phyloP scores from a whole-genome alignment of 2,797 vertebrate genomes.

The Gallinago stenura region DNA sequence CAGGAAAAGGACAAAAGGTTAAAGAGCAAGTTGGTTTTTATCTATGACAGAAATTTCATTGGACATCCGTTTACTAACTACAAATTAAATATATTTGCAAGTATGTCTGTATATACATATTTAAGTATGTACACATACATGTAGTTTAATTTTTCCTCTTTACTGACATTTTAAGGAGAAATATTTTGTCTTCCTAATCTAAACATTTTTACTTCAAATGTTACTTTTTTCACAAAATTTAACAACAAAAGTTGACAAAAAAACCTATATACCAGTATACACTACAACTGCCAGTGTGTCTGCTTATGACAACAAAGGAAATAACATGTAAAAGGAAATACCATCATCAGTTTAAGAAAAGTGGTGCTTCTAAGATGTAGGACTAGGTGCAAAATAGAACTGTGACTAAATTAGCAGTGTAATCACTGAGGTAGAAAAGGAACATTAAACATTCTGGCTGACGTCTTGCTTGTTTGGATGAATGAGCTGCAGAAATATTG shows the following conservation, averaged over 20 bases:
- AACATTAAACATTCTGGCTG: neutral
- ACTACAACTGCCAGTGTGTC: neutral
- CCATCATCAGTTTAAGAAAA: neutral
- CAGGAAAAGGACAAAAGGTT: neutral
- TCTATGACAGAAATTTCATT: neutral
- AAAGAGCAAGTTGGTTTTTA: neutral
- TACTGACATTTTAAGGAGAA: neutral
- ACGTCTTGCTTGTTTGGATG: neutral
- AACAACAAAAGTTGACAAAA: neutral
- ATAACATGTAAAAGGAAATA: neutral
- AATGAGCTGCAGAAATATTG: neutral
- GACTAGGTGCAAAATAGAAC: neutral
- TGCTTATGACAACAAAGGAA: neutral
- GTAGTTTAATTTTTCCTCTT: neutral
- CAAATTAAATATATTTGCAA: neutral
- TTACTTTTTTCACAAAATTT: neutral
- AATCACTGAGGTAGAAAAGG: neutral
- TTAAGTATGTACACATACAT: neutral
- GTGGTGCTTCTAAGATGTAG: neutral
- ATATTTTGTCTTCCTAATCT: neutral
- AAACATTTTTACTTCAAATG: neutral
- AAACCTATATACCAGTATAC: fast-evolving
- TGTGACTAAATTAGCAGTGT: neutral
- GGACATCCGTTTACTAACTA: neutral
- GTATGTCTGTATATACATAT: fast-evolving